These are phyloP conservation scores for Brachyptera putata DNA, from an alignment of 2,888 invertebrate genomes.

Conservation along the genomic window DNA sequence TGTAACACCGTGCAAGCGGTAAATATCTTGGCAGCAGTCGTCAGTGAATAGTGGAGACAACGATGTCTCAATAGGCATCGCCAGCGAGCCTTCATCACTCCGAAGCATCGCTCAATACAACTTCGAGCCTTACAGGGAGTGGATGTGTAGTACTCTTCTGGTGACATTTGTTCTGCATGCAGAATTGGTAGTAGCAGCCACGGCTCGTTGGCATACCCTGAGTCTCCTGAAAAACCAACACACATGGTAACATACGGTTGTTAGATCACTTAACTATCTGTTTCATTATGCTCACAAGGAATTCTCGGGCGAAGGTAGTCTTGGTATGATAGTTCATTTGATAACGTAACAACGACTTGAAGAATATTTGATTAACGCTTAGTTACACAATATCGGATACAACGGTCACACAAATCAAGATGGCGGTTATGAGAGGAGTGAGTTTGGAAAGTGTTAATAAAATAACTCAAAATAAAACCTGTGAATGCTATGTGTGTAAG, in stretches of 20 bases:
- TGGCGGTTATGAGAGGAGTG: no score
- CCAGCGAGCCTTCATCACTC: slow-evolving; percentile 23
- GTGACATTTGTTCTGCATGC: slow-evolving; percentile 15
- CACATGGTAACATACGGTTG: not conserved
- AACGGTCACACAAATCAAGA: no score
- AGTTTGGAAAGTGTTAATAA: no score
- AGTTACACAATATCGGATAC: no score
- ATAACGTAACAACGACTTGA: no score
- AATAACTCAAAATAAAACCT: no score
- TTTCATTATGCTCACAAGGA: no score
- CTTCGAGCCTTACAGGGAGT: not conserved
- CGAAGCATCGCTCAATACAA: slow-evolving; percentile 23
- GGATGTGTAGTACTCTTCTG: slow-evolving; percentile 20
- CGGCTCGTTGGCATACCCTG: slow-evolving; percentile 26
- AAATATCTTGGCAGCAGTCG: not conserved
- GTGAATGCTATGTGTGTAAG: no score
- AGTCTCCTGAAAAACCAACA: slow-evolving; percentile 12
- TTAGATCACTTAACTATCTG: no score
- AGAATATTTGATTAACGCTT: no score
- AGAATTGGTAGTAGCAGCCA: slow-evolving; percentile 25
- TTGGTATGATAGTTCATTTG: no score
- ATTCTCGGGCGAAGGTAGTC: no score
- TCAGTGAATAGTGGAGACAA: slow-evolving; percentile 8
- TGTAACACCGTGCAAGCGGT: slow-evolving; percentile 15
- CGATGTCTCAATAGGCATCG: slow-evolving; percentile 22